These are phyloP conservation scores for Phoeniculus purpureus DNA, from an alignment of 2,797 vertebrate genomes.

Conservation along the genomic window DNA sequence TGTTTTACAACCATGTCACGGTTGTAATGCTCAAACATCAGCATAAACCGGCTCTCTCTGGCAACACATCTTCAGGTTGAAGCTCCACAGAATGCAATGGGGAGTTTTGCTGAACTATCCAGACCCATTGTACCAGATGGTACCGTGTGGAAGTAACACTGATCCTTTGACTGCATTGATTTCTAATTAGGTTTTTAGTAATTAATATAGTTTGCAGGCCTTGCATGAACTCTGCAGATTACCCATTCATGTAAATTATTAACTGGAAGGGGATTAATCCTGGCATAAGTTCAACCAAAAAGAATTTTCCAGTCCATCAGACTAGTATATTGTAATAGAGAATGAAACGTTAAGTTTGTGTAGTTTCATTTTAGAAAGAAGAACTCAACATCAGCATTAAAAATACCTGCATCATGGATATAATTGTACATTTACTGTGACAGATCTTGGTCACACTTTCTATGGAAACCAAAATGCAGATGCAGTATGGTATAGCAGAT, in stretches of 20 bases:
- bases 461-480: not conserved
- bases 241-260: conserved; percentile 63
- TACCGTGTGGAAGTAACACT: conserved; percentile 48
- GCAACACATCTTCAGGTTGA: not conserved
- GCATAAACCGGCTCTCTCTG: not conserved
- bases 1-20: not conserved
- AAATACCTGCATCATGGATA: not conserved
- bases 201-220: conserved; percentile 71
- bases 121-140: conserved; percentile 55
- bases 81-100: not conserved
- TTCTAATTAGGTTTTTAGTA: conserved; percentile 63
- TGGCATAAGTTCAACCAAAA: conserved; percentile 51
- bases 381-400: not conserved
- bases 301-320: conserved; percentile 10
- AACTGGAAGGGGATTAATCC: conserved; percentile 61
- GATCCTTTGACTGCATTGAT: conserved; percentile 59
- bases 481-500: not conserved
- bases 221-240: conserved; percentile 65
- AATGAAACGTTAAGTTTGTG: not conserved
- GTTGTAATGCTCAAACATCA: not conserved
- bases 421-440: not conserved
- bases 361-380: not conserved
- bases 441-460: not conserved
- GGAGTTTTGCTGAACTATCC: conserved; percentile 1
- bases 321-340: not conserved